These are phyloP conservation scores for Aythya baeri DNA, from an alignment of 2,113 vertebrate species.

Conservation along the genomic window DNA sequence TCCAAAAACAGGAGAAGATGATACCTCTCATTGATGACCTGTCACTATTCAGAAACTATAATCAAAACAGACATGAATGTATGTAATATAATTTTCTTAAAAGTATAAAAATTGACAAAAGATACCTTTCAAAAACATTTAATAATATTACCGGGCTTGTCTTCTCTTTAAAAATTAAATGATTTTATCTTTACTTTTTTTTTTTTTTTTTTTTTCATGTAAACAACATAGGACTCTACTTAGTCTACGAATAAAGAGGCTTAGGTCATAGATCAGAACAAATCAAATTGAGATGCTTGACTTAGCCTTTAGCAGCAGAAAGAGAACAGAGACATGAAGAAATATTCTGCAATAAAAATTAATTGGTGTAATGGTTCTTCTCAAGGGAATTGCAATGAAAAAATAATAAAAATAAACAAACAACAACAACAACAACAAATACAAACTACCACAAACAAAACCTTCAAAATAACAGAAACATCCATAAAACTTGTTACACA, in stretches of 20 bases:
- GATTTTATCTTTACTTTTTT: neutral
- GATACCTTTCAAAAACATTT: fast-evolving
- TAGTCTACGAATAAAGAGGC: neutral
- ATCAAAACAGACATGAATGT: neutral
- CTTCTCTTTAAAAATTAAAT: neutral
- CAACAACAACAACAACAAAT: no score
- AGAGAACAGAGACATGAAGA: neutral
- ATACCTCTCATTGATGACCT: neutral
- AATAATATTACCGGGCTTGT: neutral
- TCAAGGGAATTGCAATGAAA: neutral
- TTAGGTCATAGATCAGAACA: neutral
- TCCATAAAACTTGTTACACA: neutral
- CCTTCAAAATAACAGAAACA: neutral
- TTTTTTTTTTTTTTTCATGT: neutral
- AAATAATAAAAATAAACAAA: neutral
- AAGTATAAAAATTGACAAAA: neutral
- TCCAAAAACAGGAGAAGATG: neutral
- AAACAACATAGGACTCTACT: neutral
- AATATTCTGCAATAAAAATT: neutral
- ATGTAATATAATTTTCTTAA: neutral
- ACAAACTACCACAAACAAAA: neutral
- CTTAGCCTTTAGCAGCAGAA: neutral
- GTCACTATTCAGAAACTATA: neutral
- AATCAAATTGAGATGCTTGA: neutral
- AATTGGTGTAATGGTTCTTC: neutral